Percentiles rank a stretch among this genome's conserved stretches.
Evolutionary conservation across 1,140 invertebrate genomes (phyloP).

Genomic region (Calycopis cecrops): DNA sequence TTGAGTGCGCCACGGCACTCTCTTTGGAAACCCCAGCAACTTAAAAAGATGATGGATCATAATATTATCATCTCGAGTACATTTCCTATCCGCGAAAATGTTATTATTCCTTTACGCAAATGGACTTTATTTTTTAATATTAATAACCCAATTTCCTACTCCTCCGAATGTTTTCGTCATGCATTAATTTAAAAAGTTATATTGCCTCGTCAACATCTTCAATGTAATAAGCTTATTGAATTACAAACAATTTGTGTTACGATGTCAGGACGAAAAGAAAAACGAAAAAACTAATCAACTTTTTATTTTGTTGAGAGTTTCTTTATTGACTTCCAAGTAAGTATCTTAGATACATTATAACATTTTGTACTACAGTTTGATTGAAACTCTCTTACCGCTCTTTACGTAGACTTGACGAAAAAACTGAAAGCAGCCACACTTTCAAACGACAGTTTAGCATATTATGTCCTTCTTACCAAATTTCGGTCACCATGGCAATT

Average conservation of each 20-base stretch:
- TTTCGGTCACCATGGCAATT: too few species aligned
- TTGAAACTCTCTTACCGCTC: too few species aligned
- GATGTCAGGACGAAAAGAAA: not conserved
- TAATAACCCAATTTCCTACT: slow-evolving; percentile 32
- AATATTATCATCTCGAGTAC: not conserved
- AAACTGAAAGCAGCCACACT: too few species aligned
- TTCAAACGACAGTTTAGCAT: too few species aligned
- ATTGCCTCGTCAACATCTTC: slow-evolving; percentile 37
- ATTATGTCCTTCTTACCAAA: too few species aligned
- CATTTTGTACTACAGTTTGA: too few species aligned
- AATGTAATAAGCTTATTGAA: slow-evolving; percentile 30
- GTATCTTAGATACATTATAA: not conserved
- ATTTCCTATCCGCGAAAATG: not conserved
- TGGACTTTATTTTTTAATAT: slow-evolving; percentile 27
- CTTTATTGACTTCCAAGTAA: not conserved
- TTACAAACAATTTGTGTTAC: slow-evolving; percentile 23
- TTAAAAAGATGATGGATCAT: too few species aligned
- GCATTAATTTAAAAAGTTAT: slow-evolving; percentile 64
- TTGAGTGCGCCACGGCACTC: too few species aligned
- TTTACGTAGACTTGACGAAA: too few species aligned
- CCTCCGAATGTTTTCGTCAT: slow-evolving; percentile 41
- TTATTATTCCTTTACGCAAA: not conserved
- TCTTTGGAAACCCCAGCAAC: too few species aligned
- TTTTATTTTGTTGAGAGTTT: not conserved
- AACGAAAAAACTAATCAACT: slow-evolving; percentile 1